phyloP scores from a whole-genome alignment of 2,888 invertebrate genomes.

The Archips xylosteana region DNA sequence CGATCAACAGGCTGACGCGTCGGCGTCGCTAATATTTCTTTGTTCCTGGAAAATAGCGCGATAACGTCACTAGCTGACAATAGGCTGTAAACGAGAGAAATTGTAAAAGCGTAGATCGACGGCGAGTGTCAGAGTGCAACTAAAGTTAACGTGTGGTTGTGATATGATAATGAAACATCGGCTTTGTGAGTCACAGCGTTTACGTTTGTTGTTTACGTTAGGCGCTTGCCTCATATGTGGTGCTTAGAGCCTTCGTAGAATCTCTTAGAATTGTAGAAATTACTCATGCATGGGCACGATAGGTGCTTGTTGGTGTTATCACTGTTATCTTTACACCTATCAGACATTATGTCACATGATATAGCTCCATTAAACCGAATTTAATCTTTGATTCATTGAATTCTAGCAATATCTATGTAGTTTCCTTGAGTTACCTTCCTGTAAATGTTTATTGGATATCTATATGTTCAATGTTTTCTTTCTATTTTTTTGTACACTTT shows the following conservation, averaged over 20 bases:
- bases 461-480: constrained; percentile 7
- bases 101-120: constrained; percentile 62
- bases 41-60: constrained; percentile 78
- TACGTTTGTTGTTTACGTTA: constrained; percentile 81
- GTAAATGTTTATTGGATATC: neutral
- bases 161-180: constrained; percentile 83
- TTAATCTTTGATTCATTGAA: constrained; percentile 20
- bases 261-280: constrained; percentile 60
- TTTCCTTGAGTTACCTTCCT: constrained; percentile 8
- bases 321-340: constrained; percentile 12
- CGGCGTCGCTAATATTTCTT: constrained; percentile 64
- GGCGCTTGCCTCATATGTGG: constrained; percentile 57
- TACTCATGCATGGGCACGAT: constrained; percentile 65
- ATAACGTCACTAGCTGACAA: constrained; percentile 67
- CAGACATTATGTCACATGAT: constrained; percentile 28
- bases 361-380: constrained; percentile 12
- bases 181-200: constrained; percentile 83
- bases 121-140: constrained; percentile 73
- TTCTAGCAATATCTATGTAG: neutral
- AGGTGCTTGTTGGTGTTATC: constrained; percentile 35
- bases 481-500: neutral
- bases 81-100: constrained; percentile 48
- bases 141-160: constrained; percentile 72
- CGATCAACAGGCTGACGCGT: constrained; percentile 80
- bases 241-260: constrained; percentile 62